These are phyloP conservation scores for Macrosoma leucophasiata DNA, from an alignment of 2,888 invertebrate species.

Conservation along the genomic window DNA sequence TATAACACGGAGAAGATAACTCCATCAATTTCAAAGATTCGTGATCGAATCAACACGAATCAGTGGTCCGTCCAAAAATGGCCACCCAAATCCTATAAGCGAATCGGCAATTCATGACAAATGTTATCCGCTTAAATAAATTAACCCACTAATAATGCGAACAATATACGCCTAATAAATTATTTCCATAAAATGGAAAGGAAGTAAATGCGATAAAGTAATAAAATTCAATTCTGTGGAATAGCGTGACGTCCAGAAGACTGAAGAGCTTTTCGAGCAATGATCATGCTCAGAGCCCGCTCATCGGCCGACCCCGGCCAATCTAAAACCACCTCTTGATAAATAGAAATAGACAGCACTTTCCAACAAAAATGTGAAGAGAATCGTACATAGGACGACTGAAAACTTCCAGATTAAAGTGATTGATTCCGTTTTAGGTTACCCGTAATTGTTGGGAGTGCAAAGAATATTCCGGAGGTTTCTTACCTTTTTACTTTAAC, in stretches of 20 bases:
- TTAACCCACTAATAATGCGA: too few species aligned
- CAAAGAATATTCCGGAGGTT: conserved; percentile 11
- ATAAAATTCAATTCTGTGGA: conserved; percentile 29
- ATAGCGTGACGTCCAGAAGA: conserved; percentile 23
- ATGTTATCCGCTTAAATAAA: too few species aligned
- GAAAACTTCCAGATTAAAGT: conserved; percentile 40
- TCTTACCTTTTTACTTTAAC: conserved; percentile 15
- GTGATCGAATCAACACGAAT: too few species aligned
- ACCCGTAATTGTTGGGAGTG: conserved; percentile 32
- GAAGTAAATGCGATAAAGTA: conserved; percentile 20
- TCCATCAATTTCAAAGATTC: too few species aligned
- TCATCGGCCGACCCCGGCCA: conserved; percentile 32
- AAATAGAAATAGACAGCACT: conserved; percentile 11
- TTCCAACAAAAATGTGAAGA: conserved; percentile 18
- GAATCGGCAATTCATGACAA: too few species aligned
- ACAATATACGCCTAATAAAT: conserved; percentile 21
- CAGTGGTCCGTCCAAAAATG: too few species aligned
- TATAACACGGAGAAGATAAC: too few species aligned
- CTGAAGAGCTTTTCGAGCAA: conserved; percentile 33
- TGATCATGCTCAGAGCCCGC: conserved; percentile 35
- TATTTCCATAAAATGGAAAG: conserved; percentile 18
- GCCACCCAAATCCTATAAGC: too few species aligned
- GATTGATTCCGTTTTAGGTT: conserved; percentile 41
- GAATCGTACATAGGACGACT: conserved; percentile 34
- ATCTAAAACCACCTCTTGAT: conserved; percentile 27